Evolutionary conservation across 2,888 invertebrate genomes (phyloP).

Genomic region (Sinotaia quadrata): DNA sequence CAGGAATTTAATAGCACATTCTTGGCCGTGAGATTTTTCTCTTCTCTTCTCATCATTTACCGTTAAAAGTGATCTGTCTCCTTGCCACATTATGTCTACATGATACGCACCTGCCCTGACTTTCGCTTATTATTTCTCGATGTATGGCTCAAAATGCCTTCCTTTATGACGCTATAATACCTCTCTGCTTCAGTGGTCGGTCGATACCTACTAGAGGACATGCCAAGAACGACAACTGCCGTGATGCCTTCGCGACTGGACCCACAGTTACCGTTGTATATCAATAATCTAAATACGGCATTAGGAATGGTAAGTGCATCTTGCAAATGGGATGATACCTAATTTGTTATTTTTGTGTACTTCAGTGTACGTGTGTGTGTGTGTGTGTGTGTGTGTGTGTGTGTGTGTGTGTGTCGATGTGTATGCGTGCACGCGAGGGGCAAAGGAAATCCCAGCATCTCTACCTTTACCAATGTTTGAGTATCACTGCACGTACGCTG

Average conservation of each 20-base stretch:
- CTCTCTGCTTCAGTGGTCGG: constrained; percentile 21
- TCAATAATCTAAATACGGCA: constrained; percentile 23
- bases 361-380: neutral
- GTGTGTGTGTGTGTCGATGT: neutral
- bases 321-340: no score
- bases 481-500: neutral
- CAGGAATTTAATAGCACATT: no score
- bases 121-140: no score
- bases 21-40: no score
- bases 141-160: no score
- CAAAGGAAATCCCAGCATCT: neutral
- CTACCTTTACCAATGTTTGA: neutral
- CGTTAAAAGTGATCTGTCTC: no score
- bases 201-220: neutral
- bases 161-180: neutral
- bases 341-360: no score
- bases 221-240: constrained; percentile 14
- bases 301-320: constrained; percentile 18
- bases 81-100: no score
- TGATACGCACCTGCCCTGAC: no score
- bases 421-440: neutral
- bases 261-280: constrained; percentile 15
- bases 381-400: neutral
- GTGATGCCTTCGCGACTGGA: constrained; percentile 23
- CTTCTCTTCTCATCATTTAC: no score